phyloP scores from a whole-genome alignment of 2,888 invertebrate genomes.

The Caenorhabditis zanzibari region DNA sequence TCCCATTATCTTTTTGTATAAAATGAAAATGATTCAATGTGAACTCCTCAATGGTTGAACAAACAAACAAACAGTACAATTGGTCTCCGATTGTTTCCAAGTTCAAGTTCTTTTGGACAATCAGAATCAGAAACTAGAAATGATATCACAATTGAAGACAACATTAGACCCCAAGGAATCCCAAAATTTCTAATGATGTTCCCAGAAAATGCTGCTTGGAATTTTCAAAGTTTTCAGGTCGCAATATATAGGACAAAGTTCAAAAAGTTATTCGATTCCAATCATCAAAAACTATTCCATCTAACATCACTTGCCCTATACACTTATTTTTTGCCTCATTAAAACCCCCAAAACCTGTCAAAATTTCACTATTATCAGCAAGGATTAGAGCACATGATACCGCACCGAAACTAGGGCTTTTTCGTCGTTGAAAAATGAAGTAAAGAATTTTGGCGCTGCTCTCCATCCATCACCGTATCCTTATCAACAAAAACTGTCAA shows the following conservation, averaged over 20 bases:
- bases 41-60: background rate
- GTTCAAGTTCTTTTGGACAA: background rate
- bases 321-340: background rate
- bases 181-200: too few relatives aligned
- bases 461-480: constrained; percentile 1
- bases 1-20: background rate
- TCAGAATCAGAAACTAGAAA: background rate
- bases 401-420: background rate
- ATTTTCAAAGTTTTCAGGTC: too few relatives aligned
- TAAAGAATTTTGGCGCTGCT: background rate
- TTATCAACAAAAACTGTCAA: constrained; percentile 12
- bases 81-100: background rate
- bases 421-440: background rate
- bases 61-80: background rate
- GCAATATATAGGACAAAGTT: too few relatives aligned
- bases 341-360: background rate
- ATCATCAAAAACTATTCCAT: background rate
- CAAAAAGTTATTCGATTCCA: background rate
- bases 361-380: constrained; percentile 15
- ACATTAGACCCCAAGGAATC: too few relatives aligned
- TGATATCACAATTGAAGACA: background rate
- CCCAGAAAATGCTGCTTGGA: too few relatives aligned
- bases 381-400: constrained; percentile 18
- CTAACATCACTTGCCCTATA: constrained; percentile 10
- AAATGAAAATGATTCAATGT: background rate